phyloP scores from a whole-genome alignment of 2,888 invertebrate genomes.

The Lasioglossum leucozonium region DNA sequence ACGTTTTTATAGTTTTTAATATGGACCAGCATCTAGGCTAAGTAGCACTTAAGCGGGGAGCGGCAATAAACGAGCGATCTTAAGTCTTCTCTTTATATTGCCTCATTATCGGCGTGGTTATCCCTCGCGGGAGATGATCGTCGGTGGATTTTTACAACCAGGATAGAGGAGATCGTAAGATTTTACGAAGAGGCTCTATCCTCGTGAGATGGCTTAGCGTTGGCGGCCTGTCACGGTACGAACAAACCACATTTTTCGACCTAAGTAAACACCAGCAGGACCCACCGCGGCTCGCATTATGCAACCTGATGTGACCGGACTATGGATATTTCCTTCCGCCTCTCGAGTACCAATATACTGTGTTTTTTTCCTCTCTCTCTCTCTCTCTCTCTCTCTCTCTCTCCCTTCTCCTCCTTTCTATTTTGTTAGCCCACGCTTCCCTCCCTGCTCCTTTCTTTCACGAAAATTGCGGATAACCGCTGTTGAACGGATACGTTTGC shows the following conservation, averaged over 20 bases:
- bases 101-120: slow-evolving; percentile 38
- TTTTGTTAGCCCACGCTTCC: background rate
- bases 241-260: slow-evolving; percentile 68
- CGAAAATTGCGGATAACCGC: slow-evolving; percentile 8
- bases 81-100: slow-evolving; percentile 35
- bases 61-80: slow-evolving; percentile 39
- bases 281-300: slow-evolving; percentile 64
- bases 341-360: slow-evolving; percentile 32
- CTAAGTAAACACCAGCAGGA: slow-evolving; percentile 72
- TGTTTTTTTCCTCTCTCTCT: background rate
- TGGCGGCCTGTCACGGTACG: slow-evolving; percentile 47
- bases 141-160: slow-evolving; percentile 53
- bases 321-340: slow-evolving; percentile 67
- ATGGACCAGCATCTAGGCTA: slow-evolving; percentile 25
- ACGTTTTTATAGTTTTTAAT: slow-evolving; percentile 42
- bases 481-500: background rate
- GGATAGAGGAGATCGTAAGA: slow-evolving; percentile 36
- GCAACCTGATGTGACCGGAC: slow-evolving; percentile 75
- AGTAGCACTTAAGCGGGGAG: slow-evolving; percentile 22
- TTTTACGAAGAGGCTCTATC: slow-evolving; percentile 49
- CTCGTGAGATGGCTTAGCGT: slow-evolving; percentile 22
- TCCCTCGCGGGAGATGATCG: slow-evolving; percentile 36
- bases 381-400: too few relatives aligned
- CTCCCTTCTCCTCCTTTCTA: too few relatives aligned
- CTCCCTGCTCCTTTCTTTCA: background rate